These are phyloP conservation scores for Epistrophe eligans DNA, from an alignment of 2,888 invertebrate genomes.

Conservation along the genomic window DNA sequence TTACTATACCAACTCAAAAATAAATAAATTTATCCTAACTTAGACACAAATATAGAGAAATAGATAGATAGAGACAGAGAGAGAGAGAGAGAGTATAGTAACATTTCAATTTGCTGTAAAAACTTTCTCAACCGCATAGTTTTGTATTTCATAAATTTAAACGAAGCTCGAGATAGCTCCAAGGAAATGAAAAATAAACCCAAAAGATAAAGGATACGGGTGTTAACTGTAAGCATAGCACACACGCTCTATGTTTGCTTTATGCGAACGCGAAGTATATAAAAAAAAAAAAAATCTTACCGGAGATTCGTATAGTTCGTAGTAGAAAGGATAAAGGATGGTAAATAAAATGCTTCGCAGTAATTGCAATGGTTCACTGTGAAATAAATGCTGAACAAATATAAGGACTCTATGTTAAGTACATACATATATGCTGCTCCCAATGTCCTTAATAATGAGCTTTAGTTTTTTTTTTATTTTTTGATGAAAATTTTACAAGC, in stretches of 20 bases:
- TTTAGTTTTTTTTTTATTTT: neutral
- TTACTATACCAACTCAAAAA: slow-evolving; percentile 43
- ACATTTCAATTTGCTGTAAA: slow-evolving; percentile 60
- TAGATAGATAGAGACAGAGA: neutral
- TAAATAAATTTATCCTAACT: slow-evolving; percentile 52
- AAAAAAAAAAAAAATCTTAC: slow-evolving; percentile 19
- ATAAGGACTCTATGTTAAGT: neutral
- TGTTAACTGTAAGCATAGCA: slow-evolving; percentile 8
- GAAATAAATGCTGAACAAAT: slow-evolving; percentile 26
- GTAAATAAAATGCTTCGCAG: slow-evolving; percentile 15
- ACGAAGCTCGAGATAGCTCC: slow-evolving; percentile 21
- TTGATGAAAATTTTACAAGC: slow-evolving; percentile 2
- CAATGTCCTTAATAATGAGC: neutral
- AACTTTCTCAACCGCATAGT: slow-evolving; percentile 65
- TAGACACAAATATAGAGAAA: neutral
- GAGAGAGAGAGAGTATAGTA: neutral
- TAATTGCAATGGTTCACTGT: slow-evolving; percentile 48
- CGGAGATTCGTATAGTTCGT: neutral
- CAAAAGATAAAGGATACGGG: slow-evolving; percentile 38
- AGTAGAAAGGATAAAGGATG: slow-evolving; percentile 17
- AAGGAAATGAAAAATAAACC: slow-evolving; percentile 49
- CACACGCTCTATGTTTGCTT: neutral
- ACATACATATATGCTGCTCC: too few species aligned
- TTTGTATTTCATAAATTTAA: slow-evolving; percentile 67
- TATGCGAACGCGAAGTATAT: neutral